Percentiles rank a stretch among this genome's conserved stretches.
Conservation (phyloP, 2,888 invertebrate species). For the Dasysyrphus albostriatus region DNA sequence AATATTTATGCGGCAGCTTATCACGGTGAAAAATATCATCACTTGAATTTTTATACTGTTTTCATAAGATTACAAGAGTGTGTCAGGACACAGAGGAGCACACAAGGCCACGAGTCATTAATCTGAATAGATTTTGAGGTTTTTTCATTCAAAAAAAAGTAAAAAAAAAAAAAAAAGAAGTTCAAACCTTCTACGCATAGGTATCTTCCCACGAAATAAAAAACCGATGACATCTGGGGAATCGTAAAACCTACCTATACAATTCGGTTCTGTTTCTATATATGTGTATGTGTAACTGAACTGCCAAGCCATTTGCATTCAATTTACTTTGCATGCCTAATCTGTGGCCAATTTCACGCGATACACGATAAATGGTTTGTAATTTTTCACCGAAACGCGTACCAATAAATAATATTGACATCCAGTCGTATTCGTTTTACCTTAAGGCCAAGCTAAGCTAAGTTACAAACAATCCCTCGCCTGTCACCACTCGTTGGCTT, state of each 20-base stretch:
- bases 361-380: conserved; percentile 57
- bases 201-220: background rate
- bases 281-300: background rate
- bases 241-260: conserved; percentile 12
- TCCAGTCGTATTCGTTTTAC: background rate
- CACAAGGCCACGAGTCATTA: conserved; percentile 32
- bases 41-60: conserved; percentile 25
- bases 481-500: background rate
- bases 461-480: background rate
- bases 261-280: conserved; percentile 1
- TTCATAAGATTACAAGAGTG: background rate
- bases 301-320: conserved; percentile 44
- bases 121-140: conserved; percentile 26
- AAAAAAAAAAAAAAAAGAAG: background rate
- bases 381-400: conserved; percentile 61
- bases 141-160: background rate
- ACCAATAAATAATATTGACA: conserved; percentile 70
- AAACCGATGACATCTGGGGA: background rate
- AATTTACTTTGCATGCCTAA: conserved; percentile 70
- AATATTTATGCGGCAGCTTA: conserved; percentile 19
- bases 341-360: conserved; percentile 68
- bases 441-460: conserved; percentile 4
- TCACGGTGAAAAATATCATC: conserved; percentile 14
- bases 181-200: conserved; percentile 5
- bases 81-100: background rate